Evolutionary conservation across 2,888 invertebrate species (phyloP), one percentile per base, ranked within the genome.

Genomic region (Artemia sinica): DNA sequence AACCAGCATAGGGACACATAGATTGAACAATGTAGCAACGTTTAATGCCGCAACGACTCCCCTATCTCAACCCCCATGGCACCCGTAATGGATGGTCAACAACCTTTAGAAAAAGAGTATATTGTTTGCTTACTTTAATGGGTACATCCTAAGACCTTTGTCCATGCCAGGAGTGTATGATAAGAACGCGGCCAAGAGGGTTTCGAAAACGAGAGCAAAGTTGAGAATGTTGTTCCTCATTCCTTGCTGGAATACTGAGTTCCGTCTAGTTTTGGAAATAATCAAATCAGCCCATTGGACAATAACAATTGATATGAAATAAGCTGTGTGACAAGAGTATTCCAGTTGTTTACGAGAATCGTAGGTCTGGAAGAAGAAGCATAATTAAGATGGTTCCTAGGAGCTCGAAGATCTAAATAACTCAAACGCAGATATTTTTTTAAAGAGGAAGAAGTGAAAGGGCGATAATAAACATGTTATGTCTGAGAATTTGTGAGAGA

Each of bases 211-310:
- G n/a, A 70, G 48, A 69, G 28, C 18, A 28, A 10, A 58, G 14
- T 58, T 48, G 77, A 95, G 84, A 73, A 93, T 92, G 92, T 93
- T 93, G 82, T 95, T 95, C 76, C 80, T 82, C 78, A 80, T 78
- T 72, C 79, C 78, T 72, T 80, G 79, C 63, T 78, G 77, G 73
- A 80, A 75, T 66, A 80, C 75, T 48, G 79, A 80, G 68, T 78
- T 76, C 70, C 78, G 75, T 63, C 80, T 74, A 13, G 80, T 80
- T 73, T 80, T 80, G 73, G 78, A 78, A 71, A 79, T 78, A 72
- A 80, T 75, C 71, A 80, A 74, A 75, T 79, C 78, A 68, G 79
- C 77, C 79, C 79, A 79, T 74, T 80, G 80, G 68, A 78, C 77
- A 68, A 80, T 74, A 63, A 80, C 78, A 71, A 80, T 79, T 41